A percentile compares a stretch with the other conserved stretches of the same genome.
Conservation (phyloP, 2,797 vertebrate species). For the Jordanella pulchra region DNA sequence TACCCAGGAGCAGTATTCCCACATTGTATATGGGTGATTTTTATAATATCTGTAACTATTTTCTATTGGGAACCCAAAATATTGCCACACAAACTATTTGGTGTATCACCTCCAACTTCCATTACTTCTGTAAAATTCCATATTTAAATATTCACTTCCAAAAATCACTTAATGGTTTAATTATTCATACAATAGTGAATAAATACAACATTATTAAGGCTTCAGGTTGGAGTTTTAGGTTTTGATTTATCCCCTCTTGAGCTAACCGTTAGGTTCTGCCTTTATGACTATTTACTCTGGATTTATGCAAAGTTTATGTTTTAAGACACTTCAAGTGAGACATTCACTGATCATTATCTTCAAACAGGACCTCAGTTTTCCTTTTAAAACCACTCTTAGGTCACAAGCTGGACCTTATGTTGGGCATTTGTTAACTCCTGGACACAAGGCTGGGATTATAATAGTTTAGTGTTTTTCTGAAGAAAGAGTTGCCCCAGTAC, state of each 20-base stretch:
- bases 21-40: neutral
- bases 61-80: neutral
- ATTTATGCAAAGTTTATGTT: neutral
- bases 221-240: neutral
- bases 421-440: slow-evolving; percentile 33
- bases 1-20: neutral
- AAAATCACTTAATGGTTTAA: neutral
- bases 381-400: slow-evolving; percentile 47
- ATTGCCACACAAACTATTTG: neutral
- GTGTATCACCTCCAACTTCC: neutral
- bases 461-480: slow-evolving; percentile 23
- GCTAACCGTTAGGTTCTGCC: neutral
- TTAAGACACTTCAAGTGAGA: neutral
- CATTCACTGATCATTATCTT: neutral
- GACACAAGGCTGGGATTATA: slow-evolving; percentile 25
- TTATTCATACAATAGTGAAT: no score
- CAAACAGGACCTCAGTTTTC: slow-evolving; percentile 2
- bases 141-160: no score
- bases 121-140: neutral
- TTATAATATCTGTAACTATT: neutral
- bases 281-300: neutral
- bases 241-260: neutral
- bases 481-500: slow-evolving; percentile 16
- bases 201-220: neutral
- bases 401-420: slow-evolving; percentile 35